phyloP scores from a whole-genome alignment of 2,888 invertebrate genomes.

The Philonicus albiceps region DNA sequence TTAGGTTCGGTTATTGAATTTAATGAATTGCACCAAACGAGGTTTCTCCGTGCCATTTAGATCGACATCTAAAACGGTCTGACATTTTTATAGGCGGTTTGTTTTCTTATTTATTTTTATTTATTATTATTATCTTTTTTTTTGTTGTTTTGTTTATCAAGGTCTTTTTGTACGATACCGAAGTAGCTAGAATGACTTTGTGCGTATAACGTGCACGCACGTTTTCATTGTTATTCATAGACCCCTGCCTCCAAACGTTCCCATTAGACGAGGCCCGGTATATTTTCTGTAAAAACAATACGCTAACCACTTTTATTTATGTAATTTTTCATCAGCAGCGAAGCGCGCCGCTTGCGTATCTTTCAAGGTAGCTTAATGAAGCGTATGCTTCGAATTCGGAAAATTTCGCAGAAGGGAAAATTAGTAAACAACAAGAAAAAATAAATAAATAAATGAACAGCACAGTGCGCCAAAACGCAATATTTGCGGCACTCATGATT shows the following conservation, averaged over 20 bases:
- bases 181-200: neutral
- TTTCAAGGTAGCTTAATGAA: conserved; percentile 25
- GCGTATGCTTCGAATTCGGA: neutral
- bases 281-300: neutral
- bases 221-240: neutral
- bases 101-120: neutral
- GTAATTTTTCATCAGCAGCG: neutral
- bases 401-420: neutral
- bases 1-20: conserved; percentile 5
- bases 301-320: neutral
- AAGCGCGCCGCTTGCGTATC: neutral
- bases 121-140: neutral
- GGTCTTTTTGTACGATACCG: neutral
- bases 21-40: conserved; percentile 3
- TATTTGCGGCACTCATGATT: neutral
- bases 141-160: neutral
- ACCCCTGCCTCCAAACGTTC: neutral
- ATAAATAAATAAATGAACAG: neutral
- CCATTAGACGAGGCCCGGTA: neutral
- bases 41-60: conserved; percentile 5
- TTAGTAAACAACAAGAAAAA: neutral
- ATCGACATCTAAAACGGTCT: neutral
- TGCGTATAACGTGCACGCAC: neutral
- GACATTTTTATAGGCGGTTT: conserved; percentile 10
- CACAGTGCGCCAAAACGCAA: neutral